Percentiles rank a stretch among this genome's conserved stretches.
Evolutionary conservation across 2,888 invertebrate species (phyloP).

Genomic region (Electrophaes corylata): DNA sequence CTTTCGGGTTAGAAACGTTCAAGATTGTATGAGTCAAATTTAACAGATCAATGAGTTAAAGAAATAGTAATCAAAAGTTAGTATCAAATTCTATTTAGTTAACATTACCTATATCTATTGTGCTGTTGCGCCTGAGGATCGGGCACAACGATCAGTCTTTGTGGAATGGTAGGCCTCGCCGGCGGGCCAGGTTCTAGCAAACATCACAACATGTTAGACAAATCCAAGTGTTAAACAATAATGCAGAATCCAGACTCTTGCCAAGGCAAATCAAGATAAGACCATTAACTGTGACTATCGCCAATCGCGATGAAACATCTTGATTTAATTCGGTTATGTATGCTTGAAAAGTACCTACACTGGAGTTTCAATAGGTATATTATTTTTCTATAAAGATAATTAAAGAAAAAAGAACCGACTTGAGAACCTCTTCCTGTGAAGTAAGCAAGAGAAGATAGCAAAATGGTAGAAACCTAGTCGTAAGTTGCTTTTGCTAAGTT

Average conservation of each 20-base stretch:
- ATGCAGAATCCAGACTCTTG: slow-evolving; percentile 17
- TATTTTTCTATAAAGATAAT: too few species aligned
- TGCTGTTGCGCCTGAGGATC: slow-evolving; percentile 92
- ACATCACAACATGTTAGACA: slow-evolving; percentile 49
- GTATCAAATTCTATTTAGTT: not conserved
- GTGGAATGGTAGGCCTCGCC: slow-evolving; percentile 94
- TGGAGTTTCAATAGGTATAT: too few species aligned
- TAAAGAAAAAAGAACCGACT: too few species aligned
- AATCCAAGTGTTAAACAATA: slow-evolving; percentile 1
- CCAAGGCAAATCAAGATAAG: not conserved
- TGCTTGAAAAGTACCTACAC: too few species aligned
- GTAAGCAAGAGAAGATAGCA: too few species aligned
- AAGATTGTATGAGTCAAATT: not conserved
- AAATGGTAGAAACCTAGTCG: too few species aligned
- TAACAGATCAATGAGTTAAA: not conserved
- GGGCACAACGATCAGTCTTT: slow-evolving; percentile 95
- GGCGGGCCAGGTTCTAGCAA: slow-evolving; percentile 92
- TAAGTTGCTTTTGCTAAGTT: too few species aligned
- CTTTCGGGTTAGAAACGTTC: too few species aligned
- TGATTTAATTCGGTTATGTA: too few species aligned
- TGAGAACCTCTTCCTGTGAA: too few species aligned
- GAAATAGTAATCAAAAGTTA: too few species aligned
- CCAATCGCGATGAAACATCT: too few species aligned
- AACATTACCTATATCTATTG: slow-evolving; percentile 83
- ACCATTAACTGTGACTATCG: not conserved